phyloP scores from a whole-genome alignment of 2,797 vertebrate species.

The Champsocephalus esox region DNA sequence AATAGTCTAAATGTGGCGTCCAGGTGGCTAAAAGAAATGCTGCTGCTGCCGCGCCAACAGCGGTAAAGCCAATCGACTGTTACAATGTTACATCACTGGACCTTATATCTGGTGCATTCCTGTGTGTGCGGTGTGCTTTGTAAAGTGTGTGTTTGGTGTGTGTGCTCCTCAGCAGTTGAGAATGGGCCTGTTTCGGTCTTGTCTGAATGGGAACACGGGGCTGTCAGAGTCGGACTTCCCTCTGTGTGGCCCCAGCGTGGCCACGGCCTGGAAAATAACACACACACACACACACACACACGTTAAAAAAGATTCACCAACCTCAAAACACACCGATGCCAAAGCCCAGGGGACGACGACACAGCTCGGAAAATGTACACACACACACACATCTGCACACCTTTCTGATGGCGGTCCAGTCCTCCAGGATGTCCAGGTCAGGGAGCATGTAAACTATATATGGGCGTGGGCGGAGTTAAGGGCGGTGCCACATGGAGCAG shows the following conservation, averaged over 20 bases:
- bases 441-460: constrained; percentile 99
- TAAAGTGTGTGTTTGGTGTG: not conserved
- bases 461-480: constrained; percentile 90
- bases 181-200: constrained; percentile 75
- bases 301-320: no score
- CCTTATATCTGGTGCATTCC: constrained; percentile 5
- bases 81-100: not conserved
- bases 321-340: not conserved
- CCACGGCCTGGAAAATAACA: constrained; percentile 90
- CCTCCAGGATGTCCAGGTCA: constrained; percentile 98
- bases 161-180: constrained; percentile 75
- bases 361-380: not conserved
- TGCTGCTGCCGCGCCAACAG: no score
- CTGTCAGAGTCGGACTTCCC: constrained; percentile 82
- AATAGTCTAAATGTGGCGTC: no score
- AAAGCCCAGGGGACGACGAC: not conserved
- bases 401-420: constrained; percentile 99
- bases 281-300: constrained; percentile 4
- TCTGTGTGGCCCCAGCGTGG: constrained; percentile 93
- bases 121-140: not conserved
- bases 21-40: no score
- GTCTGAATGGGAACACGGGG: constrained; percentile 72
- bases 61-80: no score
- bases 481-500: constrained; percentile 15
- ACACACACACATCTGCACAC: constrained; percentile 68